Evolutionary conservation across 1,140 invertebrate genomes (phyloP).

Genomic region (Drosophila arizonae): DNA sequence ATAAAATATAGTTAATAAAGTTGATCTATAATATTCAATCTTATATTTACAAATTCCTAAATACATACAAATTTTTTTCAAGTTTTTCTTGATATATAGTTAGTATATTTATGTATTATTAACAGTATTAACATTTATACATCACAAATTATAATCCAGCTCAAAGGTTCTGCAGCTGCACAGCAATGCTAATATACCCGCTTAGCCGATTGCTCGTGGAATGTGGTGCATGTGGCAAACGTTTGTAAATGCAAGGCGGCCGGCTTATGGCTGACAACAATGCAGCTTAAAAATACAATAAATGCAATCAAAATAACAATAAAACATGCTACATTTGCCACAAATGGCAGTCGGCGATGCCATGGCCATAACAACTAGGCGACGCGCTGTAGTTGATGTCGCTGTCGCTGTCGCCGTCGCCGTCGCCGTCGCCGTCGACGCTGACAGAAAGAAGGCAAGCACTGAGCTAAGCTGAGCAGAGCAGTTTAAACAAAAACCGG

Average conservation of each 20-base stretch:
- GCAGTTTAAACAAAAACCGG: constrained; percentile 62
- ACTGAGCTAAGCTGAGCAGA: constrained; percentile 38
- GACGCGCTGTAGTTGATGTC: background rate
- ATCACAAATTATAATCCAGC: background rate
- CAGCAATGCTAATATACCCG: constrained; percentile 6
- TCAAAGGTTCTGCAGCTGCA: background rate
- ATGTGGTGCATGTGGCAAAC: constrained; percentile 41
- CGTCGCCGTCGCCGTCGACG: constrained; percentile 12
- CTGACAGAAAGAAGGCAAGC: constrained; percentile 42
- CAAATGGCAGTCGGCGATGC: constrained; percentile 59
- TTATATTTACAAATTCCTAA: no score
- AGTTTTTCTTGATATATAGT: no score
- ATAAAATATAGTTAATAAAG: no score
- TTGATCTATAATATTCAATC: no score
- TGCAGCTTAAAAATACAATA: constrained; percentile 82
- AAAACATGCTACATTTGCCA: constrained; percentile 79
- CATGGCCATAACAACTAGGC: constrained; percentile 46
- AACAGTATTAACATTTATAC: no score
- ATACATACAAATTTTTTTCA: no score
- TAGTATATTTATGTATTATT: no score
- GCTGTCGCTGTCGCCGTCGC: constrained; percentile 3
- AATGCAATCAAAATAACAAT: constrained; percentile 82
- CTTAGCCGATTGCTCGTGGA: background rate
- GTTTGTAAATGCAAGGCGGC: constrained; percentile 47
- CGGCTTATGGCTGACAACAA: constrained; percentile 70